A percentile compares a stretch with the other conserved stretches of the same genome.
phyloP scores from a whole-genome alignment of 1,140 invertebrate species.

The Pinna nobilis region DNA sequence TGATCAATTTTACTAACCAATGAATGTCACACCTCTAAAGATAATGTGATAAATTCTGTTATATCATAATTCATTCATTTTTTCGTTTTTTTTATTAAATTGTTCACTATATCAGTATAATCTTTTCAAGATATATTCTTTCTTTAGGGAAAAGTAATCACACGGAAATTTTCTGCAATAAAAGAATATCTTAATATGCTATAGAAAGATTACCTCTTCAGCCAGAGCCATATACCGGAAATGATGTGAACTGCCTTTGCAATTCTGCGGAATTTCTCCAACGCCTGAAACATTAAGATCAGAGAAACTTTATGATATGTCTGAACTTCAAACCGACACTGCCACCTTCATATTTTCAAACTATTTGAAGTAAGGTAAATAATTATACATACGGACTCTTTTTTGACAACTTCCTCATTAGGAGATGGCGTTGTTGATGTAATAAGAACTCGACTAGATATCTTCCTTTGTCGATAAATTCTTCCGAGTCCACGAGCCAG shows the following conservation, averaged over 20 bases:
- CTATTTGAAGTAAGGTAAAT: too few species aligned
- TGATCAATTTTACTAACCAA: too few species aligned
- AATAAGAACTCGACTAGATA: background rate
- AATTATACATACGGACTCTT: background rate
- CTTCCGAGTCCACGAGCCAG: background rate
- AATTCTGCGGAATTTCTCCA: conserved; percentile 28
- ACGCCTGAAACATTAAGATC: background rate
- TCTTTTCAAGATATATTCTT: too few species aligned
- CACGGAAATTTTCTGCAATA: too few species aligned
- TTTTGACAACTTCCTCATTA: background rate
- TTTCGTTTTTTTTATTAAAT: too few species aligned
- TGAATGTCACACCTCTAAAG: too few species aligned
- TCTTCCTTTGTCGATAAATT: background rate
- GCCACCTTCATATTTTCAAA: too few species aligned
- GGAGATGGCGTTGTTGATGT: background rate
- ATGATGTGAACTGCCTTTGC: conserved; percentile 13
- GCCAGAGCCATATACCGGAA: conserved; percentile 16
- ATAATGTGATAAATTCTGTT: too few species aligned
- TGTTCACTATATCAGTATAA: too few species aligned
- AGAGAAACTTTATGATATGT: background rate
- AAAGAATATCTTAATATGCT: too few species aligned
- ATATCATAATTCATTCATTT: too few species aligned
- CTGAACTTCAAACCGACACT: background rate
- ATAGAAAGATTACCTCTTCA: conserved; percentile 24
- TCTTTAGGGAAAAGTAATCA: too few species aligned